These are phyloP conservation scores for Rhagophthalmus giganteus DNA, from an alignment of 2,888 invertebrate species.

Conservation along the genomic window DNA sequence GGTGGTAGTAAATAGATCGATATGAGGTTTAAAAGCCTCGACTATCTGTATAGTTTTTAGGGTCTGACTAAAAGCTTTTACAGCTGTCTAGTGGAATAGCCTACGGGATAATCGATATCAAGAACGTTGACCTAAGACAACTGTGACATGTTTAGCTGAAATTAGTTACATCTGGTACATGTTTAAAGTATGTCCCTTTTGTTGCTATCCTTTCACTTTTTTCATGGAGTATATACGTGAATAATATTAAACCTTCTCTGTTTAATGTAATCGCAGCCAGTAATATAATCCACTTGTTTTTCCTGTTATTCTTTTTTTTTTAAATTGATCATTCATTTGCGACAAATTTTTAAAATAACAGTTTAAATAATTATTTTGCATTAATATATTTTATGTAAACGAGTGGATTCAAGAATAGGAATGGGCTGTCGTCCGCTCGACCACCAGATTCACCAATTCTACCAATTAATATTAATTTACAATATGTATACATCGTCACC, in stretches of 20 bases:
- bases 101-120: constrained; percentile 8
- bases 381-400: no score
- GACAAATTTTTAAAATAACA: no score
- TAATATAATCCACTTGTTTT: not conserved
- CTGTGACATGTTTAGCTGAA: not conserved
- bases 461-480: no score
- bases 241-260: not conserved
- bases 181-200: not conserved
- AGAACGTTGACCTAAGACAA: constrained; percentile 18
- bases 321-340: not conserved
- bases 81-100: constrained; percentile 5
- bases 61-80: constrained; percentile 5
- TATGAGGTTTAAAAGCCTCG: constrained; percentile 5
- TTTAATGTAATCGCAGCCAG: not conserved
- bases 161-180: not conserved
- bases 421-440: no score
- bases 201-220: not conserved
- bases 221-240: not conserved
- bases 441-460: no score
- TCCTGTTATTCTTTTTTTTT: not conserved
- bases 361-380: no score
- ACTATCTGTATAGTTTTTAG: constrained; percentile 15
- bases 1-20: not conserved
- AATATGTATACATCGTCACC: no score
- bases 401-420: no score